A percentile compares a stretch with the other conserved stretches of the same genome.
These are phyloP conservation scores for Chaetodon trifascialis DNA, from an alignment of 2,113 vertebrate species.

Conservation along the genomic window DNA sequence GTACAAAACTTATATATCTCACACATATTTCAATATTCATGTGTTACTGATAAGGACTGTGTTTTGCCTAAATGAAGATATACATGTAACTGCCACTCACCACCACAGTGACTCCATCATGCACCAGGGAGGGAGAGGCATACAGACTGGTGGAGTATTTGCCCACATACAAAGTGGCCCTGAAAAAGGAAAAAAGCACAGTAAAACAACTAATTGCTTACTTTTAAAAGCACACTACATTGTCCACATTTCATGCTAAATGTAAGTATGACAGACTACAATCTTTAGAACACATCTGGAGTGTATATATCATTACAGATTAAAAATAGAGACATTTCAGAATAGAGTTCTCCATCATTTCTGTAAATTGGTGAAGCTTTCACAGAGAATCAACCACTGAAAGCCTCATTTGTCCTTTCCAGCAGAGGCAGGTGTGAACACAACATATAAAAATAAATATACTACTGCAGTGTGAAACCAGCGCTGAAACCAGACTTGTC, in stretches of 20 bases:
- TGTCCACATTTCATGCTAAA: not conserved
- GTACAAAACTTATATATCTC: not conserved
- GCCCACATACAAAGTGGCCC: slow-evolving; percentile 96
- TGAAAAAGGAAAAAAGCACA: slow-evolving; percentile 60
- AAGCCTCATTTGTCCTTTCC: slow-evolving; percentile 33
- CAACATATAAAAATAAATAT: slow-evolving; percentile 20
- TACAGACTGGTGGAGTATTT: slow-evolving; percentile 97
- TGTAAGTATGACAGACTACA: not conserved
- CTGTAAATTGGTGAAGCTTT: slow-evolving; percentile 6
- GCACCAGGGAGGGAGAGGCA: slow-evolving; percentile 95
- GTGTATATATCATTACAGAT: not conserved
- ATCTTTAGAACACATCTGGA: not conserved
- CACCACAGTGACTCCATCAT: slow-evolving; percentile 96
- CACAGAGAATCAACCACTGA: slow-evolving; percentile 31
- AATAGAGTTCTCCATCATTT: not conserved
- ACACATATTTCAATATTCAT: not conserved
- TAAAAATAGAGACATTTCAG: not conserved
- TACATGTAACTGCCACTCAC: slow-evolving; percentile 83
- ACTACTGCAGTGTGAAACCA: slow-evolving; percentile 24
- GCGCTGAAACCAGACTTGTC: slow-evolving; percentile 13
- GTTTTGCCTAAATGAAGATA: slow-evolving; percentile 28
- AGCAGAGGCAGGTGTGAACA: slow-evolving; percentile 48
- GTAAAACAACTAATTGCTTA: not conserved
- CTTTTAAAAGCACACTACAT: not conserved
- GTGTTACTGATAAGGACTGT: not conserved